Evolutionary conservation across 2,113 vertebrate genomes (phyloP).

Genomic region (Pygoscelis antarcticus): DNA sequence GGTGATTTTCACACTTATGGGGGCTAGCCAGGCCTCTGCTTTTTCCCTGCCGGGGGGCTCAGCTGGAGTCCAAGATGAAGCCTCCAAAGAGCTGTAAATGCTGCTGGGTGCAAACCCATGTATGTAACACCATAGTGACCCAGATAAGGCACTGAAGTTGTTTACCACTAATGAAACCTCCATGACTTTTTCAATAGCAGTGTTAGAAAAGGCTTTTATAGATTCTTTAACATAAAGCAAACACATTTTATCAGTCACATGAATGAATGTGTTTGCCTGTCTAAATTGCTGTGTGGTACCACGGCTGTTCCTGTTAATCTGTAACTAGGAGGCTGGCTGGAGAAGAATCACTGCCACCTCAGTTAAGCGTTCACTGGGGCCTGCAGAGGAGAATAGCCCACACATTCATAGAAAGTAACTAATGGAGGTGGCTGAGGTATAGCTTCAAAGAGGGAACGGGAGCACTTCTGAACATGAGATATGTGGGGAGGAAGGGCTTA

Average conservation of each 20-base stretch:
- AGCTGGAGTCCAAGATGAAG: background rate
- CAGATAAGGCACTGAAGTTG: conserved; percentile 23
- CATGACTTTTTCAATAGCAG: conserved; percentile 16
- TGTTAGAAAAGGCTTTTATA: conserved; percentile 33
- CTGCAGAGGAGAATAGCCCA: background rate
- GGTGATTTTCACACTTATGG: background rate
- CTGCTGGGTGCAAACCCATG: background rate
- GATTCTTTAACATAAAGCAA: conserved; percentile 61
- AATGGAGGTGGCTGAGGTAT: background rate
- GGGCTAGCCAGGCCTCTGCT: background rate
- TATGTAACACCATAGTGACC: background rate
- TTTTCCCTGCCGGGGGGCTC: background rate
- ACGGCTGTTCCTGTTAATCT: conserved; percentile 35
- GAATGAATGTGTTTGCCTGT: conserved; percentile 42
- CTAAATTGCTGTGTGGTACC: background rate
- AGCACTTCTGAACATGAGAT: background rate
- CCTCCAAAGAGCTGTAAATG: background rate
- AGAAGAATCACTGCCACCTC: background rate
- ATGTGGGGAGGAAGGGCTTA: background rate
- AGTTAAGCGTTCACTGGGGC: background rate
- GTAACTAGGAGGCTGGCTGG: conserved; percentile 18
- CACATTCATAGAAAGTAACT: background rate
- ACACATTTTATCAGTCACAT: conserved; percentile 48
- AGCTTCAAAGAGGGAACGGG: background rate
- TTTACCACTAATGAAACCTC: conserved; percentile 43